Percentiles rank a stretch among this genome's conserved stretches.
Conservation (phyloP, 2,113 vertebrate genomes). For the Noturus placidus region DNA sequence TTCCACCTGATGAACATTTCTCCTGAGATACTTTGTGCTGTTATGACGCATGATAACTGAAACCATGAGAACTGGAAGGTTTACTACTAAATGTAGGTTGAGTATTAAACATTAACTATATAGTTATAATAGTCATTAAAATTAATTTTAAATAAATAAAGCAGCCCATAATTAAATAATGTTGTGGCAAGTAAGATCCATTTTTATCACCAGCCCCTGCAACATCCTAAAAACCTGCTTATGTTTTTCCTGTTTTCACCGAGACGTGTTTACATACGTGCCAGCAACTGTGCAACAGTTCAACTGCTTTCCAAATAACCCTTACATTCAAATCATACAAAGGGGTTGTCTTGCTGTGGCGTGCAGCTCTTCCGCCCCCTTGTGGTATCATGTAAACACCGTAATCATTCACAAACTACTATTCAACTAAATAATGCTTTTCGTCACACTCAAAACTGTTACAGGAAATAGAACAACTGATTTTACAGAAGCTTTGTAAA, state of each 20-base stretch:
- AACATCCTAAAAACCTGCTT: background rate
- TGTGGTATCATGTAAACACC: background rate
- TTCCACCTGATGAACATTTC: background rate
- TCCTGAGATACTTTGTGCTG: background rate
- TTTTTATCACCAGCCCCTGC: background rate
- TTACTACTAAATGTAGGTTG: background rate
- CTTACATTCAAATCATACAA: background rate
- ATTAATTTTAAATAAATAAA: background rate
- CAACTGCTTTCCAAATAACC: background rate
- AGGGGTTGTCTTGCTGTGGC: background rate
- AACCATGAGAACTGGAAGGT: background rate
- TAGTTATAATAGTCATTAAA: background rate
- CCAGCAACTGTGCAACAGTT: background rate
- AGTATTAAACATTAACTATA: background rate
- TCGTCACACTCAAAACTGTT: background rate
- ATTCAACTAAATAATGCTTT: background rate
- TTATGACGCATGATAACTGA: background rate
- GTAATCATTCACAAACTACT: background rate
- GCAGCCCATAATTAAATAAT: background rate
- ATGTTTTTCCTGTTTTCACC: background rate
- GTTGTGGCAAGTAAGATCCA: background rate
- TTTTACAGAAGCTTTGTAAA: background rate
- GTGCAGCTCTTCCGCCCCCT: background rate
- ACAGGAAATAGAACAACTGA: background rate
- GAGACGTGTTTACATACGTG: background rate